Percentiles rank a stretch among this genome's conserved stretches.
Conservation (phyloP, 2,113 vertebrate genomes). For the Origma solitaria region DNA sequence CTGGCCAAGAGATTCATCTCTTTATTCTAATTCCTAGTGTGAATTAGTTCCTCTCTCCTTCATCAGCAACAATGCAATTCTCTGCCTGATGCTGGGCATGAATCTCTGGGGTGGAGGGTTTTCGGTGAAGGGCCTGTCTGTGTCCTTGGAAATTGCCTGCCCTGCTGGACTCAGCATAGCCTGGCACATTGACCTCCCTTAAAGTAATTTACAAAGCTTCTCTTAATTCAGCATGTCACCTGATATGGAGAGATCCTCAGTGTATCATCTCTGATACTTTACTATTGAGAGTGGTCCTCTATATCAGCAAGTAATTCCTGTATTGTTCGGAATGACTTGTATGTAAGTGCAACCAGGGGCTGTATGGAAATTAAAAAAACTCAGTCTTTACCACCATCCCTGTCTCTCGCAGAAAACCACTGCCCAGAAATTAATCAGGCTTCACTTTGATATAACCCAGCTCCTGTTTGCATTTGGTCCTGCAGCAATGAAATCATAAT, state of each 20-base stretch:
- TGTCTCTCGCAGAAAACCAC: not conserved
- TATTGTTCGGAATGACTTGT: not conserved
- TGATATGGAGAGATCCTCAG: not conserved
- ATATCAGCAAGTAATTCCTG: not conserved
- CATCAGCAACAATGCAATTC: not conserved
- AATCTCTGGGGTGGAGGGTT: not conserved
- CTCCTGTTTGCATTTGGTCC: slow-evolving; percentile 4
- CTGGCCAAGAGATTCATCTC: not conserved
- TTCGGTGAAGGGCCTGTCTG: not conserved
- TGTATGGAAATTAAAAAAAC: not conserved
- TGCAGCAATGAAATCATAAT: slow-evolving; percentile 31
- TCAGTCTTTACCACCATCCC: not conserved
- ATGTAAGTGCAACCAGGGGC: not conserved
- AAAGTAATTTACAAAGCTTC: not conserved
- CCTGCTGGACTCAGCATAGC: not conserved
- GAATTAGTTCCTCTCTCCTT: not conserved
- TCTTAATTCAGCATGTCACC: not conserved
- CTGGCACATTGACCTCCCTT: not conserved
- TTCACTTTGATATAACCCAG: not conserved
- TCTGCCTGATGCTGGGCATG: not conserved
- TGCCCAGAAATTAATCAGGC: slow-evolving; percentile 14
- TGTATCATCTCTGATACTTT: not conserved
- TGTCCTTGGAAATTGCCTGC: not conserved
- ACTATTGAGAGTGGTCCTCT: not conserved
- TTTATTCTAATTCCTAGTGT: not conserved